Conservation (phyloP, 2,113 vertebrate species). For the Malurus alboscapulatus region DNA sequence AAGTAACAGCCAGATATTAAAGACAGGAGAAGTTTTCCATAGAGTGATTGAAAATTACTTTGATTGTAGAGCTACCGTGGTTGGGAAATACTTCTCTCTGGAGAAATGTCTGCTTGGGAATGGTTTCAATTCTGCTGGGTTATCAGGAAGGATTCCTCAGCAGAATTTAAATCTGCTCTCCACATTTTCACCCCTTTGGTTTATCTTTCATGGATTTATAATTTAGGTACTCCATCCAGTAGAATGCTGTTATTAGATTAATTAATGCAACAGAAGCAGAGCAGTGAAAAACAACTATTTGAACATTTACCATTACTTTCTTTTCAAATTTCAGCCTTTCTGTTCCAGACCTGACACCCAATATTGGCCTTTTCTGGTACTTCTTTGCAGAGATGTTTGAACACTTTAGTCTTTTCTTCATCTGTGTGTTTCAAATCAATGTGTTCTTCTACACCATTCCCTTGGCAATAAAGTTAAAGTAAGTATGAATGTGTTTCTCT, state of each 20-base stretch:
- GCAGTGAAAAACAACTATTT: neutral
- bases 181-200: neutral
- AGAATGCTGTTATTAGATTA: neutral
- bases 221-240: neutral
- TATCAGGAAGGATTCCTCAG: neutral
- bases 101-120: neutral
- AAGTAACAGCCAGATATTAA: neutral
- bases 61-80: neutral
- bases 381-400: constrained; percentile 99
- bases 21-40: neutral
- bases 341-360: constrained; percentile 95
- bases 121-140: neutral
- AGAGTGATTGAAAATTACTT: neutral
- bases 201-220: neutral
- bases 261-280: neutral
- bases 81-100: neutral
- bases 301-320: neutral
- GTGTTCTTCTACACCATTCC: constrained; percentile 97
- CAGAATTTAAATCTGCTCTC: neutral
- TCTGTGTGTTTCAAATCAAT: constrained; percentile 98
- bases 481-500: constrained; percentile 69
- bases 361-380: constrained; percentile 99
- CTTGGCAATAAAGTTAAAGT: constrained; percentile 95
- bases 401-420: constrained; percentile 96
- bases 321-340: constrained; percentile 85